Base-by-base conservation (phyloP, 2,797 vertebrate species). In the Aplochiton taeniatus region DNA sequence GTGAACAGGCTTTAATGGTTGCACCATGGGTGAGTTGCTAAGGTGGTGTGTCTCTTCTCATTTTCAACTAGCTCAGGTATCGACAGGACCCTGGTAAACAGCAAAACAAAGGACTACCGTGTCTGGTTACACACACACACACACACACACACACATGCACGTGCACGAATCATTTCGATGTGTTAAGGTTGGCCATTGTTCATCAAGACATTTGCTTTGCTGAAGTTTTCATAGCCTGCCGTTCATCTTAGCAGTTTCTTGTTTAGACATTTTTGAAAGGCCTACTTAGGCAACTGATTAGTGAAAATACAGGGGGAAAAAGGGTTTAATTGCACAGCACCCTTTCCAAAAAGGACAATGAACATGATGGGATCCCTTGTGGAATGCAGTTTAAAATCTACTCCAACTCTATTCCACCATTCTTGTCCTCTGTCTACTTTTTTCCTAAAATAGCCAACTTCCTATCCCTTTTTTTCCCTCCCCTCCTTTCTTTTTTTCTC, bases 1-100 rank as follows among this genome's bases (percentile, higher is more conserved):
- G 45, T 67, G 43, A 62, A 51, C 65, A 6, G 11, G 63, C 65
- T 54, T 79, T 63, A 63, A 31, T 31, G 57, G 73, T 46, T 54
- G 45, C 49, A 71, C 66, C 64, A 0, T 4, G 59, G 70, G 52
- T 8, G 69, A 68, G 45, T 59, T 67, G 45, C 56, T 61, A 55
- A 71, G 45, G 57, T 51, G 11, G 46, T 69, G 60, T 74, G 70
- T 77, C 66, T 65, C 56, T 67, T 69, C 64, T 44, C 61, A 0
- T 77, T 48, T 70, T 47, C 42, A 31, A 67, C 14, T 0, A 52
- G 64, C 71, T 81, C 47, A 61, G 55, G 66, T 82, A 84, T 83
- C 4, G 70, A 82, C 65, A 42, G 19, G 16, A 52, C 13, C 45
- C 50, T 73, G 83, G 69, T 46, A n/a, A 19, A 4, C 10, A 13